Conservation (phyloP, 2,113 vertebrate genomes). For the Halichoeres trimaculatus region DNA sequence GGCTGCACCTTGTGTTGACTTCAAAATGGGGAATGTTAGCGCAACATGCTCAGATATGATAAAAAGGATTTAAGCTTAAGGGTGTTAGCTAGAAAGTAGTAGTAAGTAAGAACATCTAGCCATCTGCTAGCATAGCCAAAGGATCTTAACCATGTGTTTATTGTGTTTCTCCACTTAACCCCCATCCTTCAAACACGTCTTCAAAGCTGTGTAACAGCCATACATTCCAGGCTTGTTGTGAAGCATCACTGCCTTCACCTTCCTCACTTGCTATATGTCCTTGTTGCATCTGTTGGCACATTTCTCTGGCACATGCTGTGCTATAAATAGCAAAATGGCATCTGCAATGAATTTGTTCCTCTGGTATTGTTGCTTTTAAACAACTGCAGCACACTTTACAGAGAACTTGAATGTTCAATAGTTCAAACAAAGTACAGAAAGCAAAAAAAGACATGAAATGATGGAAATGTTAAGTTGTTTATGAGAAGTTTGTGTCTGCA, state of each 20-base stretch:
- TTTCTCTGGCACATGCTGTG: conserved; percentile 44
- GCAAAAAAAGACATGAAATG: neutral
- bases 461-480: neutral
- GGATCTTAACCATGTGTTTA: neutral
- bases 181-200: conserved; percentile 1
- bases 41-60: neutral
- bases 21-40: neutral
- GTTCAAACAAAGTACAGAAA: neutral
- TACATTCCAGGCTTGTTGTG: conserved; percentile 24
- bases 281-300: conserved; percentile 59
- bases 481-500: no score
- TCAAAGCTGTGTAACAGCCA: neutral
- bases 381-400: conserved; percentile 1
- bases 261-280: conserved; percentile 37
- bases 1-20: neutral
- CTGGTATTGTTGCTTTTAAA: conserved; percentile 13
- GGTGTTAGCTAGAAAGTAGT: no score
- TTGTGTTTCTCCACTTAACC: conserved; percentile 20
- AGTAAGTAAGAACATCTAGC: no score
- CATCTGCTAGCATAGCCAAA: no score
- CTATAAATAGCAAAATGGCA: conserved; percentile 66
- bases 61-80: no score
- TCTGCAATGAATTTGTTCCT: conserved; percentile 37
- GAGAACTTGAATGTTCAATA: neutral
- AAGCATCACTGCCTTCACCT: conserved; percentile 50